Evolutionary conservation across 2,797 vertebrate species (phyloP).

Genomic region (Artibeus jamaicensis): DNA sequence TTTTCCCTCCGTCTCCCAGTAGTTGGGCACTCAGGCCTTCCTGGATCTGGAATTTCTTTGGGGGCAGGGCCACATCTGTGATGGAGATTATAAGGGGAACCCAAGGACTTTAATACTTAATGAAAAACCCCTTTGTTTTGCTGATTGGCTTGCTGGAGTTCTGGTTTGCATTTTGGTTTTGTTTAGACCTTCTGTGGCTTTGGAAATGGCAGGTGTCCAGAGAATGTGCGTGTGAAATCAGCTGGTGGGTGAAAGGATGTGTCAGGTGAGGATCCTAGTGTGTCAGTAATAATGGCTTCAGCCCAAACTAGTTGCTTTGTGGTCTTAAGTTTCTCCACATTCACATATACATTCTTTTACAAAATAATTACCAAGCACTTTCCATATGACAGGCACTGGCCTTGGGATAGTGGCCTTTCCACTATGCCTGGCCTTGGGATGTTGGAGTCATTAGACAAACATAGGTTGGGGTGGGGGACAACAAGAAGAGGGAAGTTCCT

Average conservation of each 20-base stretch:
- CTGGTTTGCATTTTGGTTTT: background rate
- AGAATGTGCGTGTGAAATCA: background rate
- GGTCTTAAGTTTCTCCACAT: background rate
- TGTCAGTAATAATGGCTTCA: background rate
- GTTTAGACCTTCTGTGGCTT: slow-evolving; percentile 33
- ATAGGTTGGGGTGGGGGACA: background rate
- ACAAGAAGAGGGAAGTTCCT: no score
- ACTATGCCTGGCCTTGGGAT: background rate
- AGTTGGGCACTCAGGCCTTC: background rate
- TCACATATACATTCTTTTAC: background rate
- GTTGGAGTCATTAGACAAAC: background rate
- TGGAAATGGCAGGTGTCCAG: background rate
- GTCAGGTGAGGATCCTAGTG: background rate
- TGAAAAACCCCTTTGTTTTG: slow-evolving; percentile 52
- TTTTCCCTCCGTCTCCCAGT: background rate
- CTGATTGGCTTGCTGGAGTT: background rate
- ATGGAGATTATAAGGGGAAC: background rate
- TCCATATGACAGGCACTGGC: rapidly evolving
- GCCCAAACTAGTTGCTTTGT: background rate
- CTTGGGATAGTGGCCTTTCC: no score
- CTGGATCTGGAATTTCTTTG: background rate
- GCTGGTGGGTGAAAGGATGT: background rate
- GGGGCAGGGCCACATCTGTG: background rate
- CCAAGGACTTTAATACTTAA: background rate
- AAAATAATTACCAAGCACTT: background rate